Percentiles rank a stretch among this genome's conserved stretches.
Conservation (phyloP, 2,888 invertebrate genomes). For the Ormyrus thymus region DNA sequence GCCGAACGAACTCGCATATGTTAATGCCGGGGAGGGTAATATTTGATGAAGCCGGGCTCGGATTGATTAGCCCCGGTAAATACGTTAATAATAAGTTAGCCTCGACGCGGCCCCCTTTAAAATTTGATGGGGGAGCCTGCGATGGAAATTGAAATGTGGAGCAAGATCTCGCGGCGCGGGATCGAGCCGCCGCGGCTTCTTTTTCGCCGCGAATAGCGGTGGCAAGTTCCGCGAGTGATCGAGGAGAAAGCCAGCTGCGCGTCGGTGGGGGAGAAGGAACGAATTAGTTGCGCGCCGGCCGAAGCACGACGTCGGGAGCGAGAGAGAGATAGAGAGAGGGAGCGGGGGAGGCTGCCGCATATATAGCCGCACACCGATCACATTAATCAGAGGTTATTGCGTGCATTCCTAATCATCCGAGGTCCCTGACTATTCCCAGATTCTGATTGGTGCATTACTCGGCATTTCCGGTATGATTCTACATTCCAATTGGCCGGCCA, state of each 20-base stretch:
- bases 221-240: neutral
- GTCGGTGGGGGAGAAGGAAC: slow-evolving; percentile 1
- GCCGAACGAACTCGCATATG: no score
- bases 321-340: neutral
- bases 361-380: slow-evolving; percentile 70
- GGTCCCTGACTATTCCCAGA: slow-evolving; percentile 74
- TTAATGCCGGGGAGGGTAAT: no score
- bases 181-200: neutral
- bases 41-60: no score
- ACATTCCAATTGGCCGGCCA: slow-evolving; percentile 73
- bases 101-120: no score
- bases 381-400: slow-evolving; percentile 76
- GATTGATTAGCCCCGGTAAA: no score
- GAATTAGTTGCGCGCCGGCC: slow-evolving; percentile 21
- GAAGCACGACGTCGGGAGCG: neutral
- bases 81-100: no score
- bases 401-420: slow-evolving; percentile 75
- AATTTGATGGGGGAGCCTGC: no score
- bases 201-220: neutral
- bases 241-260: neutral
- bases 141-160: neutral
- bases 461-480: slow-evolving; percentile 75
- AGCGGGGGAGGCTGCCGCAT: slow-evolving; percentile 1
- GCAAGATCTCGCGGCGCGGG: neutral
- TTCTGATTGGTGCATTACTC: slow-evolving; percentile 75